These are phyloP conservation scores for Acleris holmiana DNA, from an alignment of 2,888 invertebrate species.

Conservation along the genomic window DNA sequence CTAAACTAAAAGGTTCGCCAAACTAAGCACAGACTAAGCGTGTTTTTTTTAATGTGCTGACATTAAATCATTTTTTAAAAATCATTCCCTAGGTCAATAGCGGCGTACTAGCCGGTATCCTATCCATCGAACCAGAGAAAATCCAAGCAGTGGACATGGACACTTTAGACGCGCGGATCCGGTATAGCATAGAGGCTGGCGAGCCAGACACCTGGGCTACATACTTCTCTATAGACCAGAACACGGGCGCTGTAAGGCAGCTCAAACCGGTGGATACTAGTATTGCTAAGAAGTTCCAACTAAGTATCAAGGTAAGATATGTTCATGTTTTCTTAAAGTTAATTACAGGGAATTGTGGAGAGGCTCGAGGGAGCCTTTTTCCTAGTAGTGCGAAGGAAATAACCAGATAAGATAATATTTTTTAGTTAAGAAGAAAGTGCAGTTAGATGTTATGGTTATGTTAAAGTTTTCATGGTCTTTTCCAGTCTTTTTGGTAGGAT, in stretches of 20 bases:
- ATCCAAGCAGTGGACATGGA: conserved; percentile 96
- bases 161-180: conserved; percentile 92
- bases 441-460: no score
- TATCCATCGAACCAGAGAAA: conserved; percentile 93
- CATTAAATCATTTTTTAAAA: neutral
- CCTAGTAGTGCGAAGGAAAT: no score
- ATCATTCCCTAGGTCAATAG: conserved; percentile 87
- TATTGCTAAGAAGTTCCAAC: conserved; percentile 90
- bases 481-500: no score
- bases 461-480: no score
- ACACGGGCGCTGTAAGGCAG: conserved; percentile 92
- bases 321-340: no score
- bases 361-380: no score
- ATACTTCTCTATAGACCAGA: conserved; percentile 93
- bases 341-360: no score
- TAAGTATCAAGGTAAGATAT: conserved; percentile 89
- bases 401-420: no score
- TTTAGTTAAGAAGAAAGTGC: no score
- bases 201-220: conserved; percentile 90
- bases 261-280: conserved; percentile 91
- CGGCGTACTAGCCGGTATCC: conserved; percentile 92
- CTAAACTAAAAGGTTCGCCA: no score
- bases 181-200: conserved; percentile 92
- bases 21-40: no score
- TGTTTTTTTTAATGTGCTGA: no score